Evolutionary conservation across 2,113 vertebrate genomes (phyloP), one percentile per base, ranked within the genome.

Genomic region (Chlorocebus sabaeus): DNA sequence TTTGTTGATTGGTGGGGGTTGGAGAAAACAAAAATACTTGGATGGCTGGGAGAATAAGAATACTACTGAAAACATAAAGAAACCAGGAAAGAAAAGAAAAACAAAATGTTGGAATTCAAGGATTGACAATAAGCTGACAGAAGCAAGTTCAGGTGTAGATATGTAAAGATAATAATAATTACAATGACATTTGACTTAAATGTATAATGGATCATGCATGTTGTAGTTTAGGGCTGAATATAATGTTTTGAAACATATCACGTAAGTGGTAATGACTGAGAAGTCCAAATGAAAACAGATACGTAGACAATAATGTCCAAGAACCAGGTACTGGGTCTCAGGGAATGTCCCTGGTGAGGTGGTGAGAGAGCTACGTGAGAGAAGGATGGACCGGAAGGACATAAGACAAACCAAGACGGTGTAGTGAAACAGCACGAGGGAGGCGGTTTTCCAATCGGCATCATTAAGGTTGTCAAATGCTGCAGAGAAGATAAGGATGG

Each of bases 21-120:
- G 32, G 20, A 43, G 3, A 8, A 57, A 67, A 68, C 27, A 50
- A 68, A 67, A 48, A 73, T 4, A 82, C 11, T 18, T 70, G 25
- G 11, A 45, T 82, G 55, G 3, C 13, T 89, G 13, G 48, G 17
- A 76, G 38, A 95, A 83, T 79, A 52, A 59, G 27, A 85, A 35
- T 57, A 70, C 57, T n/a, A 78, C 20, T 78, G 40, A 76, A 92
- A 38, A 96, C 79, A 89, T 0, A 84, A 27, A 67, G 10, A 96
- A 93, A 87, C 10, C 23, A 88, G 3, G 7, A 82, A 88, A 87
- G 64, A 1, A 52, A 92, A 40, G 90, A 40, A 50, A 76, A 64
- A 79, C 38, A 12, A 88, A 94, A 38, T 55, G 6, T 20, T 93
- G 90, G 13, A 90, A 93, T 95, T 98, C 78, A 96, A 87, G 38